These are phyloP conservation scores for Spea bombifrons DNA, from an alignment of 2,113 vertebrate species.

Conservation along the genomic window DNA sequence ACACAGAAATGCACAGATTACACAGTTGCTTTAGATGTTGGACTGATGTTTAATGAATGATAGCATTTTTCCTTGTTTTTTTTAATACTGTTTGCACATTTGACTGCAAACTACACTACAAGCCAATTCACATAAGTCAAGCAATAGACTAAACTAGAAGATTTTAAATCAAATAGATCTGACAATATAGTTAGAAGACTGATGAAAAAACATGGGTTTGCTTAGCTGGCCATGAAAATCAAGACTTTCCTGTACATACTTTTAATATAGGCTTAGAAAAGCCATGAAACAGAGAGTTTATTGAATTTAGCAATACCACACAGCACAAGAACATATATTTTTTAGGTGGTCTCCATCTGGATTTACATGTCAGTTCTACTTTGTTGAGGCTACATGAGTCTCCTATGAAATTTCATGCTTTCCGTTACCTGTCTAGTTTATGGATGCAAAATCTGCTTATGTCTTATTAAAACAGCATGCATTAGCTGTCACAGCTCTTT, in stretches of 20 bases:
- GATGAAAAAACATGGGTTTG: no score
- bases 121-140: neutral
- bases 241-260: neutral
- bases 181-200: neutral
- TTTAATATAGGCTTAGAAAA: neutral
- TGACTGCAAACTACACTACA: no score
- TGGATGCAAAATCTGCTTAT: neutral
- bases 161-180: neutral
- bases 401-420: neutral
- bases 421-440: neutral
- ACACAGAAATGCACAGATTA: no score
- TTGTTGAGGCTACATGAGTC: neutral
- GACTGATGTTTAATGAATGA: no score
- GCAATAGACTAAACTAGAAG: neutral
- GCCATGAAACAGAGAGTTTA: neutral
- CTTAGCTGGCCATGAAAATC: neutral
- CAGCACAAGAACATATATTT: neutral
- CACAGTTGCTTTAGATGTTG: no score
- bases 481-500: neutral
- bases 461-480: neutral
- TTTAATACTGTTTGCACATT: no score
- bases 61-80: no score
- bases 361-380: neutral
- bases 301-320: neutral
- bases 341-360: conserved; percentile 4